Conservation (phyloP, 1,140 invertebrate genomes). For the Saccostrea glomerata region DNA sequence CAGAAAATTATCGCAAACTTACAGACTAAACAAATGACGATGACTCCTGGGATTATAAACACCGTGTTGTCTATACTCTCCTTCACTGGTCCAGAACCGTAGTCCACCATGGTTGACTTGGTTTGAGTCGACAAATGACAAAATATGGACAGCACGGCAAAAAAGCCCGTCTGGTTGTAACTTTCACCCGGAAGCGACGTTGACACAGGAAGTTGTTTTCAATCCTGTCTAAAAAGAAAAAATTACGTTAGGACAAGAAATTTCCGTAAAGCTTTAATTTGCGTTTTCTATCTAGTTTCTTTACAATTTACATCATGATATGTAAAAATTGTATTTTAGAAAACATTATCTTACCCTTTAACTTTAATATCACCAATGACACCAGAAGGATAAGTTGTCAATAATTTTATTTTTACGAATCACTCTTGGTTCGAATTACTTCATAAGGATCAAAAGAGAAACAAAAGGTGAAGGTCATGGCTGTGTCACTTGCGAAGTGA, state of each 20-base stretch:
- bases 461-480: neutral
- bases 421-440: neutral
- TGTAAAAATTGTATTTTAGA: no score
- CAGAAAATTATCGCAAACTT: constrained; percentile 69
- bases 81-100: constrained; percentile 85
- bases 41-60: constrained; percentile 87
- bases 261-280: neutral
- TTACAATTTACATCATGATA: no score
- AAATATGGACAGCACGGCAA: neutral
- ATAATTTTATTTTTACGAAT: neutral
- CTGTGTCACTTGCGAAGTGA: constrained; percentile 9
- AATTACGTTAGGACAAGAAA: neutral
- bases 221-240: neutral
- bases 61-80: constrained; percentile 89
- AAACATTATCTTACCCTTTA: no score
- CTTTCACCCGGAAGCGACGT: constrained; percentile 27
- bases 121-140: neutral
- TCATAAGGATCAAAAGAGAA: neutral
- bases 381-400: no score
- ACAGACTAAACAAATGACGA: constrained; percentile 87
- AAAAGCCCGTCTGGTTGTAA: constrained; percentile 18
- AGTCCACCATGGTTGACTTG: constrained; percentile 65
- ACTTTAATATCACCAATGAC: no score
- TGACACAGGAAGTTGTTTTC: constrained; percentile 6
- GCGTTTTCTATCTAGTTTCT: no score